phyloP scores from a whole-genome alignment of 2,113 vertebrate genomes.

The Erythrocercus mccallii region DNA sequence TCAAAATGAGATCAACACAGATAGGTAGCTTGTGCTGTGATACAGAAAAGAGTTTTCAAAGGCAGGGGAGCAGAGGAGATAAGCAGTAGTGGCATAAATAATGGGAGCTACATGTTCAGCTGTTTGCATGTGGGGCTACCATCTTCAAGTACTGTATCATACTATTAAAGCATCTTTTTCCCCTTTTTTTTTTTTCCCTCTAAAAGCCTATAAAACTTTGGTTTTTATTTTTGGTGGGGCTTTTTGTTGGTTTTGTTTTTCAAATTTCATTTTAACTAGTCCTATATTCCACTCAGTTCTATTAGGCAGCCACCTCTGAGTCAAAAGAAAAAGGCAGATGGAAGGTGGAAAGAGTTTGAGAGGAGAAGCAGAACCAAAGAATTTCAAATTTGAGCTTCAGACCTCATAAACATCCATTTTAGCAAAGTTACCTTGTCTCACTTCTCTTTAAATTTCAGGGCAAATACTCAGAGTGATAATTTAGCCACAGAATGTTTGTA shows the following conservation, averaged over 20 bases:
- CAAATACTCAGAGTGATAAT: conserved; percentile 7
- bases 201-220: background rate
- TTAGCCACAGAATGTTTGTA: conserved; percentile 33
- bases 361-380: background rate
- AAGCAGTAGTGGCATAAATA: background rate
- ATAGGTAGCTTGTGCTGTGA: background rate
- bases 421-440: background rate
- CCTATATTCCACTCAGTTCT: background rate
- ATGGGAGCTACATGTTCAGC: background rate
- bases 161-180: background rate
- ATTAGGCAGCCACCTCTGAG: background rate
- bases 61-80: background rate
- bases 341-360: background rate
- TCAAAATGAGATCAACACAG: background rate
- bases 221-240: background rate
- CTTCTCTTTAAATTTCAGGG: background rate
- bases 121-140: background rate
- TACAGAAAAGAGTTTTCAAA: background rate
- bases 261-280: background rate
- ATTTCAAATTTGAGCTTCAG: background rate
- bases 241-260: background rate
- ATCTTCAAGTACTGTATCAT: background rate
- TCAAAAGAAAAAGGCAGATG: background rate
- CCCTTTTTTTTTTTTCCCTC: background rate
- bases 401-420: background rate